Conservation (phyloP, 2,797 vertebrate species). For the Argyrosomus regius region DNA sequence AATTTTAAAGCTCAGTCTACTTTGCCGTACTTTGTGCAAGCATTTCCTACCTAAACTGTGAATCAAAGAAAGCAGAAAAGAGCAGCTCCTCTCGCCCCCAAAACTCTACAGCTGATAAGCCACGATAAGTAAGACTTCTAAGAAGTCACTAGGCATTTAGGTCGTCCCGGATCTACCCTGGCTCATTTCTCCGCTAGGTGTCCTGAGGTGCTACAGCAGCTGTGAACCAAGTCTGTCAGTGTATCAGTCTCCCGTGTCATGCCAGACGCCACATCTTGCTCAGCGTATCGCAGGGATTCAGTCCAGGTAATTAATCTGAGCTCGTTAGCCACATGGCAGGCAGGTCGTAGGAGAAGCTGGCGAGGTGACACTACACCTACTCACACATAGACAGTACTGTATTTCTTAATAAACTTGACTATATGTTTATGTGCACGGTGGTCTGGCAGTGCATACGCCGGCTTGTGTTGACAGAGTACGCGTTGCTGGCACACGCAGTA, state of each 20-base stretch:
- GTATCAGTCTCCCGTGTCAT: constrained; percentile 63
- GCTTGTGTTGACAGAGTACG: constrained; percentile 53
- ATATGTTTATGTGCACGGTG: constrained; percentile 15
- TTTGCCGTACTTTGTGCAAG: neutral
- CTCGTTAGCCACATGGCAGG: constrained; percentile 76
- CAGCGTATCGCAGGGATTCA: constrained; percentile 61
- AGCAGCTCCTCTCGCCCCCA: constrained; percentile 24
- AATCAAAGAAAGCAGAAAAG: constrained; percentile 13
- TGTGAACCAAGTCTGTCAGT: constrained; percentile 68
- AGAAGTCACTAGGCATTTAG: constrained; percentile 59
- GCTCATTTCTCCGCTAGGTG: constrained; percentile 47
- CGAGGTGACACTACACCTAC: constrained; percentile 33
- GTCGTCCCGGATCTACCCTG: constrained; percentile 36
- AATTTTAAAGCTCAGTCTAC: neutral
- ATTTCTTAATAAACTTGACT: constrained; percentile 16
- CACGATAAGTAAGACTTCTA: constrained; percentile 34
- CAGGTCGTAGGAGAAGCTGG: constrained; percentile 38
- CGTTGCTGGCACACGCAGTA: constrained; percentile 37
- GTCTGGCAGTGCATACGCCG: constrained; percentile 15
- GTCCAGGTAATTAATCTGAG: constrained; percentile 79
- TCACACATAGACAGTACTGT: constrained; percentile 9
- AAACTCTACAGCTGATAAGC: constrained; percentile 31
- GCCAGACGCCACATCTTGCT: constrained; percentile 72
- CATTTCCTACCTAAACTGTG: constrained; percentile 18
- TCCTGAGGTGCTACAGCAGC: constrained; percentile 67